Evolutionary conservation across 2,888 invertebrate genomes (phyloP).

Genomic region (Leptinotarsa tumamoca): DNA sequence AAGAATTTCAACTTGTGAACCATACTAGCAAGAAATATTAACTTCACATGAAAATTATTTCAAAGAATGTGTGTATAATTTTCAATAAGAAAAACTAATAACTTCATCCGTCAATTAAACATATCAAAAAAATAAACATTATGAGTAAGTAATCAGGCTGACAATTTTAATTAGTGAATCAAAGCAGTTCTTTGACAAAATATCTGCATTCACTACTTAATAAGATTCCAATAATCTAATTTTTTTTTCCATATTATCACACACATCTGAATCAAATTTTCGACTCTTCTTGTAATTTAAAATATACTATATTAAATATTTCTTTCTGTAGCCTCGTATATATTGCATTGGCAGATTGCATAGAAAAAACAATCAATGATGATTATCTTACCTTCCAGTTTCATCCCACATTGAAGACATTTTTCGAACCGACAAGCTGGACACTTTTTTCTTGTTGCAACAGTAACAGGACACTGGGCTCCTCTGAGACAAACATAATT

Average conservation of each 20-base stretch:
- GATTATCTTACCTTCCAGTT: constrained; percentile 80
- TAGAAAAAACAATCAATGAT: background rate
- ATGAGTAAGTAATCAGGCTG: background rate
- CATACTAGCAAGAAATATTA: too few relatives aligned
- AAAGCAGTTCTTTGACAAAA: too few relatives aligned
- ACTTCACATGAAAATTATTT: too few relatives aligned
- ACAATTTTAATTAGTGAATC: too few relatives aligned
- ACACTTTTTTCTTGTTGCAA: constrained; percentile 94
- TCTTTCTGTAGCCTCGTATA: background rate
- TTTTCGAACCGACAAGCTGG: constrained; percentile 97
- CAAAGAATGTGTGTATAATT: background rate
- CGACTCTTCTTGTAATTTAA: too few relatives aligned
- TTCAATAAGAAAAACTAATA: background rate
- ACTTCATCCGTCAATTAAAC: background rate
- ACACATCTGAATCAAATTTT: too few relatives aligned
- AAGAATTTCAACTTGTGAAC: too few relatives aligned
- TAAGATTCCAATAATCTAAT: too few relatives aligned
- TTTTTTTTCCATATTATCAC: too few relatives aligned
- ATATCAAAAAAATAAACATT: constrained; percentile 14
- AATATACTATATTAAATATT: too few relatives aligned
- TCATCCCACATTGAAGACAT: constrained; percentile 96
- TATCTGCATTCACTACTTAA: too few relatives aligned
- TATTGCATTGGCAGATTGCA: background rate
- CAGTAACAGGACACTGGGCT: constrained; percentile 91
- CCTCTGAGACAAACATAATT: constrained; percentile 94